A percentile compares a stretch with the other conserved stretches of the same genome.
Evolutionary conservation across 2,797 vertebrate species (phyloP).

Genomic region (Pempheris klunzingeri): DNA sequence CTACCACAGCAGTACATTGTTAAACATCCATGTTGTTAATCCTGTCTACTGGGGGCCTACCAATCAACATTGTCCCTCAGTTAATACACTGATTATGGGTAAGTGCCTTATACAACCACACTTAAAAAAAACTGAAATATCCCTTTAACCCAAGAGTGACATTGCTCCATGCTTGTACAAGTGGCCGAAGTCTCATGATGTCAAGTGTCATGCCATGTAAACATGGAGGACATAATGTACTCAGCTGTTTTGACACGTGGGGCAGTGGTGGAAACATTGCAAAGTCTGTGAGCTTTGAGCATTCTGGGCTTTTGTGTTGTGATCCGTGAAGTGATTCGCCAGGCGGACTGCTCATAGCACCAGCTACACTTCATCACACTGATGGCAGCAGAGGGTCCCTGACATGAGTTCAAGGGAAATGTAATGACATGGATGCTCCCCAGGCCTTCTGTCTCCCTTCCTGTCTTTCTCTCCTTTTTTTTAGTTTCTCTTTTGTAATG

Average conservation of each 20-base stretch:
- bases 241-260: conserved; percentile 71
- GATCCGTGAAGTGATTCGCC: conserved; percentile 79
- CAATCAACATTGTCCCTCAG: too few relatives aligned
- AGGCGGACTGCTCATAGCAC: conserved; percentile 76
- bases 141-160: conserved; percentile 31
- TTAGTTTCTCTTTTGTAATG: conserved; percentile 42
- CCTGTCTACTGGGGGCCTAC: too few relatives aligned
- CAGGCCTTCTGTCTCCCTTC: conserved; percentile 61
- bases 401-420: conserved; percentile 78
- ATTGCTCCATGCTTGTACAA: conserved; percentile 29
- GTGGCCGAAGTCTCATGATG: conserved; percentile 25
- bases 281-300: conserved; percentile 65
- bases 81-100: too few relatives aligned
- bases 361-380: conserved; percentile 78
- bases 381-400: conserved; percentile 78
- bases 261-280: conserved; percentile 63
- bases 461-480: conserved; percentile 36
- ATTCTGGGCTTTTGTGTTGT: conserved; percentile 69
- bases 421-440: conserved; percentile 73
- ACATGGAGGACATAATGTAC: conserved; percentile 58
- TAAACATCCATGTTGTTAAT: too few relatives aligned
- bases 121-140: too few relatives aligned
- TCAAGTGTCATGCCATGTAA: conserved; percentile 52
- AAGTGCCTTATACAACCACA: too few relatives aligned
- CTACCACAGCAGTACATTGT: too few relatives aligned